Conservation (phyloP, 2,113 vertebrate species). For the Elephas maximus region DNA sequence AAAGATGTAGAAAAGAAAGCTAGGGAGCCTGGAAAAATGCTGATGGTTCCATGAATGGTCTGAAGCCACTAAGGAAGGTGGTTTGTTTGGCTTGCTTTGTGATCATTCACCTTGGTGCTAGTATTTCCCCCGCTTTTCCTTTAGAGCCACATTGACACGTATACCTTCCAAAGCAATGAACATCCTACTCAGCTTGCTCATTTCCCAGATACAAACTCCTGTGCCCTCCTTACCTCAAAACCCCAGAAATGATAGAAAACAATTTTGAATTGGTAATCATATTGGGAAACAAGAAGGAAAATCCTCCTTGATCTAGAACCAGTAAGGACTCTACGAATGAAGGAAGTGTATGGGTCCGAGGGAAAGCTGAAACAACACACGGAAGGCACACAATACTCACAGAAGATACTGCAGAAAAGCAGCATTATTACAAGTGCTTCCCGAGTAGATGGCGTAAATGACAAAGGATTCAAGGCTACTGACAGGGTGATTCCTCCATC, state of each 20-base stretch:
- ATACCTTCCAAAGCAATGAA: neutral
- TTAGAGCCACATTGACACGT: neutral
- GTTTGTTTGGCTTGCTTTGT: neutral
- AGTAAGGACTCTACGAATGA: neutral
- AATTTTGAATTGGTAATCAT: neutral
- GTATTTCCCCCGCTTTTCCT: too few species aligned
- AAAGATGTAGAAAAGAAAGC: neutral
- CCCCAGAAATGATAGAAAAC: neutral
- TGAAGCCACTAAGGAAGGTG: neutral
- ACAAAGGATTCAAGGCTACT: neutral
- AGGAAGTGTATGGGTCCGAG: neutral
- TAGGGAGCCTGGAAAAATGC: neutral
- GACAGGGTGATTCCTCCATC: too few species aligned
- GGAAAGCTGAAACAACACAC: neutral
- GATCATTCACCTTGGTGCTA: neutral
- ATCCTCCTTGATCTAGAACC: neutral
- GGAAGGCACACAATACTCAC: neutral
- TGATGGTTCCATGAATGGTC: too few species aligned
- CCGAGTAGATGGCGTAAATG: rapidly evolving
- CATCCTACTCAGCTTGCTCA: neutral
- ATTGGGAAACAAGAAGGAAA: neutral
- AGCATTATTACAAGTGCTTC: rapidly evolving
- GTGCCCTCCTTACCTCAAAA: neutral
- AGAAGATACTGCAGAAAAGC: neutral
- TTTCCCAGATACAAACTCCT: neutral